Conservation (phyloP, 2,113 vertebrate genomes). For the Poeciliopsis turrubarensis region DNA sequence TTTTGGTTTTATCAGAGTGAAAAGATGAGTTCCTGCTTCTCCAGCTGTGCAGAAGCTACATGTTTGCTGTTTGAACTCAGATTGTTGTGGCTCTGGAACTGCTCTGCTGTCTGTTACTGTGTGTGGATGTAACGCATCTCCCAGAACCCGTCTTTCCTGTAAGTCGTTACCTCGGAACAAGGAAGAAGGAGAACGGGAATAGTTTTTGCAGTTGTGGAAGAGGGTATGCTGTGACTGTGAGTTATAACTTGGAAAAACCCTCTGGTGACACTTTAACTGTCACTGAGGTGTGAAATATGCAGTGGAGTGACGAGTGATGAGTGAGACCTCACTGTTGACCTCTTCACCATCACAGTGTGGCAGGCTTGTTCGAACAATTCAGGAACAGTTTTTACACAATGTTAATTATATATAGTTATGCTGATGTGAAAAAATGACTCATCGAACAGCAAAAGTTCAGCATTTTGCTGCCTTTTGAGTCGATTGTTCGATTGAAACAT, state of each 20-base stretch:
- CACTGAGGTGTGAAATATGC: neutral
- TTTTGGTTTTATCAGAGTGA: neutral
- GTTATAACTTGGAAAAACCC: neutral
- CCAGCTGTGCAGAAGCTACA: neutral
- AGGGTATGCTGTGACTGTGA: neutral
- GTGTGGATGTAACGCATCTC: neutral
- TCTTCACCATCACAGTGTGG: neutral
- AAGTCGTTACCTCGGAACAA: neutral
- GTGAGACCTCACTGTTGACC: neutral
- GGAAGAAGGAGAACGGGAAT: neutral
- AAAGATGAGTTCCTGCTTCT: neutral
- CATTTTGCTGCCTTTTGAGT: no score
- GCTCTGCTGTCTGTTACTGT: neutral
- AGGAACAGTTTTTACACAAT: neutral
- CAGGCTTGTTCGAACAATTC: constrained; percentile 2
- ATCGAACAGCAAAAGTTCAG: no score
- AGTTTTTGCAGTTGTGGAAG: neutral
- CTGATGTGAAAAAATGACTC: neutral
- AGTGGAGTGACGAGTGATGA: neutral
- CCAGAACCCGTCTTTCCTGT: neutral
- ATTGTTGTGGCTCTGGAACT: neutral
- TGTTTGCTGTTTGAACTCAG: neutral
- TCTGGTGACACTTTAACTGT: neutral
- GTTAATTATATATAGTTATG: neutral
- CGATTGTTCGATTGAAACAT: no score